Base-by-base conservation (phyloP, 2,888 invertebrate species). In the Brenthis ino region DNA sequence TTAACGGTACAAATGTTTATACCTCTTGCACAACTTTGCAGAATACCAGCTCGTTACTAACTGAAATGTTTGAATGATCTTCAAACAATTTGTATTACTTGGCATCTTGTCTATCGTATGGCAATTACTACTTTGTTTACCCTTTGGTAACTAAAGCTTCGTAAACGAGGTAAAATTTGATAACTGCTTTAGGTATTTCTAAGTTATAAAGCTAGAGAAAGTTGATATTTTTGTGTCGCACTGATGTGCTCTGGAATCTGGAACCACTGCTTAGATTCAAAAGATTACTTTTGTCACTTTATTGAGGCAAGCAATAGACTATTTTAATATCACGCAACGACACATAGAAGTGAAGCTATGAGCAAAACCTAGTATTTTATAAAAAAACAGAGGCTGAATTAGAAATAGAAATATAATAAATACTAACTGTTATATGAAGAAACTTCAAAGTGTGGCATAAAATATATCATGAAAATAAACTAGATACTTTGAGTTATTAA, bases 1-100 rank as follows among this genome's bases (percentile, higher is more conserved):
- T 69, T 70, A 70, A 73, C 74, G 72, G 69, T 69, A 72, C 73
- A 71, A 72, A 72, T 64, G 70, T 70, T 70, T 65, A 43, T 61
- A 68, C 66, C 51, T 57, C 65, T 70, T 57, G 58, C 67, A 70
- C 66, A 64, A 69, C 54, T 50, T 64, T 65, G 64, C 54, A 61
- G 55, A 64, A 64, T 60, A 65, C 64, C 60, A 60, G 54, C 67
- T 67, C 66, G 66, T 69, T 68, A 65, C 56, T 53, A 2, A 16
- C 60, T 1, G n/a, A 66, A 64, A 67, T 54, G 64, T 66, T 67
- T 57, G 54, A 60, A 43, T 65, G 63, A 63, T 63, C 68, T 71
- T 56, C 55, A 69, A 66, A 69, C 56, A 58, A 65, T 54, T 61
- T 54, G 56, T 65, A 16, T 61, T 57, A 57, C 28, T 53, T 47